Evolutionary conservation across 2,113 vertebrate genomes (phyloP).

Genomic region (Donacobius atricapilla): DNA sequence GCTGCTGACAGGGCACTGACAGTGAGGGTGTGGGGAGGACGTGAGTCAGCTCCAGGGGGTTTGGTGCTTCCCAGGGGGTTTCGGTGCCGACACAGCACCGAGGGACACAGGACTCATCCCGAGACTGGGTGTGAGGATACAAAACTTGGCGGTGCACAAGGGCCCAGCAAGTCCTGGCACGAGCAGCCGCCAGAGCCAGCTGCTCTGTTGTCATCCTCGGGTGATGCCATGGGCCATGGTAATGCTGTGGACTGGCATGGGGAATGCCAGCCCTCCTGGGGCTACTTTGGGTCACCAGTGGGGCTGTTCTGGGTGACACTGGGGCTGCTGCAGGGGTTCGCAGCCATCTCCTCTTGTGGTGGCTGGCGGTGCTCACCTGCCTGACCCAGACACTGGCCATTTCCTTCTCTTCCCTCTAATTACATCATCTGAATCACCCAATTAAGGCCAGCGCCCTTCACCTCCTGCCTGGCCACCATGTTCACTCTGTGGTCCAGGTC

Average conservation of each 20-base stretch:
- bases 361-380: background rate
- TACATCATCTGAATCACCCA: background rate
- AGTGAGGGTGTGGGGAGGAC: background rate
- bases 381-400: background rate
- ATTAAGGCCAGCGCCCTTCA: background rate
- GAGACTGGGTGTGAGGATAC: background rate
- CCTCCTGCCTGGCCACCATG: fast-evolving
- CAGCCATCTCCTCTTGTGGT: fast-evolving
- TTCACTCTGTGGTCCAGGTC: fast-evolving
- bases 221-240: background rate
- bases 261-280: background rate
- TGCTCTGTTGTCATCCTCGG: background rate
- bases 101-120: background rate
- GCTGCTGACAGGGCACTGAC: fast-evolving
- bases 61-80: background rate
- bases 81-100: fast-evolving
- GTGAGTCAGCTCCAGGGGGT: background rate
- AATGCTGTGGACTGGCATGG: fast-evolving
- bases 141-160: fast-evolving
- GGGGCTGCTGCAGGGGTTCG: background rate
- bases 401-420: background rate
- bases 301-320: background rate
- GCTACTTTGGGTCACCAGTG: background rate
- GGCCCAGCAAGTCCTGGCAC: background rate
- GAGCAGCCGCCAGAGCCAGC: background rate